These are phyloP conservation scores for Caenorhabditis brenneri DNA, from an alignment of 1,140 invertebrate genomes.

Conservation along the genomic window DNA sequence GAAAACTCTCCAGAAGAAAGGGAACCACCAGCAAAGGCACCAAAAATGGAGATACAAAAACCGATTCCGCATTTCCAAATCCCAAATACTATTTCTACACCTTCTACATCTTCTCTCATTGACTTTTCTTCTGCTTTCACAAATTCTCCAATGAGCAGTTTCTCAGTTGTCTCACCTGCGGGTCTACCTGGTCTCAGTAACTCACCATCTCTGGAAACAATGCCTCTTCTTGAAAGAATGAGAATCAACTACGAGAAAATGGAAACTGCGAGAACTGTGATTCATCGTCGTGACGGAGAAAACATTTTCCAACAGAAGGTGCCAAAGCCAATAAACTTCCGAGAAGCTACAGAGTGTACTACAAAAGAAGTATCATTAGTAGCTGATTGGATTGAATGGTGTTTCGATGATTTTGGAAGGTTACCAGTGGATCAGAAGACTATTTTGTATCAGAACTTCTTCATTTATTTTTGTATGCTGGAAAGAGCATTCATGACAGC, in stretches of 20 bases:
- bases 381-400: constrained; percentile 47
- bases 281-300: constrained; percentile 38
- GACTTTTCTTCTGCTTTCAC: no score
- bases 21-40: background rate
- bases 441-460: constrained; percentile 44
- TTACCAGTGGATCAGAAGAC: constrained; percentile 37
- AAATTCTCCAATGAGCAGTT: background rate
- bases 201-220: constrained; percentile 7
- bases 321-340: constrained; percentile 9
- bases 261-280: constrained; percentile 44
- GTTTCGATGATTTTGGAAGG: constrained; percentile 21
- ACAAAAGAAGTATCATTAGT: constrained; percentile 39
- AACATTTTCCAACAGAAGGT: constrained; percentile 46
- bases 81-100: no score
- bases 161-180: background rate
- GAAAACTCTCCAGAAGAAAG: background rate
- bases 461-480: constrained; percentile 33
- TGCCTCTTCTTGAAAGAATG: constrained; percentile 37
- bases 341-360: constrained; percentile 25
- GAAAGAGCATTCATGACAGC: constrained; percentile 42
- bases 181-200: background rate
- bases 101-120: background rate
- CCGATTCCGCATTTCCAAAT: background rate
- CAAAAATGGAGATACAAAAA: background rate
- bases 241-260: constrained; percentile 37